These are phyloP conservation scores for Wiebesia pumilae DNA, from an alignment of 1,140 invertebrate genomes.

Conservation along the genomic window DNA sequence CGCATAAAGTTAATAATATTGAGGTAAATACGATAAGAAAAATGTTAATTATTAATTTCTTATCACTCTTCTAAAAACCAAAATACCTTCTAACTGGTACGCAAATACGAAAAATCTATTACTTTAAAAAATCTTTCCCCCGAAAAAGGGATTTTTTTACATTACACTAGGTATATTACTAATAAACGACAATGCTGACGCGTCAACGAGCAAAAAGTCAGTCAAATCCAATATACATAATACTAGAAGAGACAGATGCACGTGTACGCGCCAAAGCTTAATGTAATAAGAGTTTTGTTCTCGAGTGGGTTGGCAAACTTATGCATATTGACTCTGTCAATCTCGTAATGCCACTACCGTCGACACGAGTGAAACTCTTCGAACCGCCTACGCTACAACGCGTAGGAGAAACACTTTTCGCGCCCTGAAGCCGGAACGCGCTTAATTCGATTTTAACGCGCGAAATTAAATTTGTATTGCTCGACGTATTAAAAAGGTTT, in stretches of 20 bases:
- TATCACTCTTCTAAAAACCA: no score
- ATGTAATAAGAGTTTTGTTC: constrained; percentile 68
- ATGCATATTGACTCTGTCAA: constrained; percentile 71
- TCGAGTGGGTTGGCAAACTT: constrained; percentile 67
- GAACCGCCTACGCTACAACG: not conserved
- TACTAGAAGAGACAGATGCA: constrained; percentile 55
- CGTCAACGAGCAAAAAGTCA: constrained; percentile 56
- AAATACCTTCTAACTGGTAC: not conserved
- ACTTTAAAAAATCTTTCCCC: not conserved
- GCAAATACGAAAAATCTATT: not conserved
- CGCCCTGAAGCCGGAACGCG: not conserved
- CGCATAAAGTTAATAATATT: no score
- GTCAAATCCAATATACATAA: constrained; percentile 45
- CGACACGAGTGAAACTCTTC: constrained; percentile 16
- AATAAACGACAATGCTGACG: constrained; percentile 9
- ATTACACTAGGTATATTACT: not conserved
- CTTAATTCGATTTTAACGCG: constrained; percentile 43
- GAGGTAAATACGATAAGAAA: no score
- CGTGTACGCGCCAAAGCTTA: constrained; percentile 55
- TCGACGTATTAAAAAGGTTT: constrained; percentile 26
- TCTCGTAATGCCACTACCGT: constrained; percentile 61
- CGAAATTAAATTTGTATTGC: constrained; percentile 42
- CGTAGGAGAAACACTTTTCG: not conserved
- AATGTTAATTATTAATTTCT: no score
- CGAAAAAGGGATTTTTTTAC: not conserved